phyloP scores from a whole-genome alignment of 2,113 vertebrate genomes.

The Monarcha castaneiventris region DNA sequence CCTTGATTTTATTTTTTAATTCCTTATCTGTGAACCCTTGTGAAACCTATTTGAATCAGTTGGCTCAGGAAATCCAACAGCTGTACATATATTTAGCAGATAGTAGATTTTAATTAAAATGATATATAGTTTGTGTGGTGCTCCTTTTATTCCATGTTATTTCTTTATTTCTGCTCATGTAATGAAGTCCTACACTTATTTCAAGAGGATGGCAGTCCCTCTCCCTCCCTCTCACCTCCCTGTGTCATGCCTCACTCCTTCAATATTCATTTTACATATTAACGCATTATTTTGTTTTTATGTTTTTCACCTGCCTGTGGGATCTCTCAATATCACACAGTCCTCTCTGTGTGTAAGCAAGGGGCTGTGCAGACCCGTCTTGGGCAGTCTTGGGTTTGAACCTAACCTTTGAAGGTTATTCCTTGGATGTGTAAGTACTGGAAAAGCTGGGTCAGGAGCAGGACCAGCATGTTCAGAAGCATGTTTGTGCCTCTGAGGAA shows the following conservation, averaged over 20 bases:
- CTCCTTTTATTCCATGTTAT: slow-evolving; percentile 14
- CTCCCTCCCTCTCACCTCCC: neutral
- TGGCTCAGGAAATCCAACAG: slow-evolving; percentile 34
- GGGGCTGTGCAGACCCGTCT: neutral
- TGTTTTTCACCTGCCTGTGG: neutral
- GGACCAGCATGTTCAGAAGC: neutral
- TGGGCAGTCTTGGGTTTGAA: neutral
- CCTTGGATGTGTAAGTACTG: neutral
- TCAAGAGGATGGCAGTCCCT: neutral
- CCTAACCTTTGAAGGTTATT: neutral
- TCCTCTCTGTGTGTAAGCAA: no score
- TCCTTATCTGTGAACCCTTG: slow-evolving; percentile 39
- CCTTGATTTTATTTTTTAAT: slow-evolving; percentile 55
- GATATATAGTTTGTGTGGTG: slow-evolving; percentile 37
- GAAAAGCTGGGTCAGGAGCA: neutral
- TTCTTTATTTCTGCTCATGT: slow-evolving; percentile 42
- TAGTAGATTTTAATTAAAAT: slow-evolving; percentile 65
- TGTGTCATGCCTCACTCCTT: neutral
- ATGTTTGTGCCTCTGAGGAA: neutral
- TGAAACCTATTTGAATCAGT: slow-evolving; percentile 43
- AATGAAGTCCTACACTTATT: slow-evolving; percentile 24
- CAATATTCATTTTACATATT: neutral
- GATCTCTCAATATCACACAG: neutral
- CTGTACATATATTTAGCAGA: slow-evolving; percentile 56
- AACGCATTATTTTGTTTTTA: neutral